These are phyloP conservation scores for Pangasius larnaudii DNA, from an alignment of 2,797 vertebrate genomes.

Conservation along the genomic window DNA sequence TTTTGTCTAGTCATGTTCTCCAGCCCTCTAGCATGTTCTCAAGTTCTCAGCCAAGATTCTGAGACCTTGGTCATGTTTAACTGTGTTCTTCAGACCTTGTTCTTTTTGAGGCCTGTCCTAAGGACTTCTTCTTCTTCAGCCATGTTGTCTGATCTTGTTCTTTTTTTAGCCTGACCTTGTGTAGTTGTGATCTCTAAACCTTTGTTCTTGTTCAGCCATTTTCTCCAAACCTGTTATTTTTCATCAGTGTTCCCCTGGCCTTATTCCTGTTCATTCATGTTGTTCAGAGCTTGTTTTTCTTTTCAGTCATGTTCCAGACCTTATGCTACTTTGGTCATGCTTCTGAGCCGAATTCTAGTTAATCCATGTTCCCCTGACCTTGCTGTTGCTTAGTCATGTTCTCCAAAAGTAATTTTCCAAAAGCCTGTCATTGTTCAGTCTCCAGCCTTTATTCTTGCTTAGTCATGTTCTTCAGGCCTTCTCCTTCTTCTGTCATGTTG, in stretches of 20 bases:
- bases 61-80: not conserved
- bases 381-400: not conserved
- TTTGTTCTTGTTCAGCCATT: not conserved
- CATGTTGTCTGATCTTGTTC: not conserved
- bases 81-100: not conserved
- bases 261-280: not conserved
- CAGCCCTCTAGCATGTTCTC: no score
- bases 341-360: not conserved
- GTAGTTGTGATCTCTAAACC: not conserved
- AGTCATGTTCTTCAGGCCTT: not conserved
- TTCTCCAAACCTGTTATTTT: not conserved
- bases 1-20: not conserved
- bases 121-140: not conserved
- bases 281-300: not conserved
- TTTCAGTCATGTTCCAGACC: not conserved
- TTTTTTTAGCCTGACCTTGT: not conserved
- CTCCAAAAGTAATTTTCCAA: not conserved
- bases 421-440: not conserved
- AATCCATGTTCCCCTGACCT: not conserved
- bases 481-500: not conserved
- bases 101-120: not conserved
- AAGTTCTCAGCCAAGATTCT: not conserved
- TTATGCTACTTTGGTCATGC: not conserved
- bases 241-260: not conserved
- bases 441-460: slow-evolving; percentile 1